phyloP scores from a whole-genome alignment of 53 echinoderm and acorn worm species.

The Hippasteria phrygiana region DNA sequence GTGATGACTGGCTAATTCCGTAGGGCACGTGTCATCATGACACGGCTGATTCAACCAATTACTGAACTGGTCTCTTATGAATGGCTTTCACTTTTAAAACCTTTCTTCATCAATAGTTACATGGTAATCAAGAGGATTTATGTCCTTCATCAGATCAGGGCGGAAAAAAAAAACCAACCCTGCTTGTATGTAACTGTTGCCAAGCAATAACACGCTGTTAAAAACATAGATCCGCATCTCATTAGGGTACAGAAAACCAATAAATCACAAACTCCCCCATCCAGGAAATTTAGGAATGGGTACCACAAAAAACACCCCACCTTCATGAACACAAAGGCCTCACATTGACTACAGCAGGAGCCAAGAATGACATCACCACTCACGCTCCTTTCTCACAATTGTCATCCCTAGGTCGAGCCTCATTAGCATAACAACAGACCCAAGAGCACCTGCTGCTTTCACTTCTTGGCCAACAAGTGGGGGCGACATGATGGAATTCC shows the following conservation, averaged over 20 bases:
- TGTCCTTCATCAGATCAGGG: too few relatives aligned
- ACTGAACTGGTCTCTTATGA: too few relatives aligned
- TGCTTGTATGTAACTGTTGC: not conserved
- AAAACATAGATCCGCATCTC: not conserved
- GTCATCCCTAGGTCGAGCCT: not conserved
- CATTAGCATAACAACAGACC: conserved; percentile 43
- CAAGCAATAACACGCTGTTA: not conserved
- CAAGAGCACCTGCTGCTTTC: conserved; percentile 16
- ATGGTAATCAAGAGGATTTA: too few relatives aligned
- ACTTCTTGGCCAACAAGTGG: not conserved
- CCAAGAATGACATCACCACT: conserved; percentile 25
- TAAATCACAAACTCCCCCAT: not conserved
- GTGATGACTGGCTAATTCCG: too few relatives aligned
- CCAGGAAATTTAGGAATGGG: not conserved
- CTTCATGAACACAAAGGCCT: not conserved
- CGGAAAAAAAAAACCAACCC: not conserved
- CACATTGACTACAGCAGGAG: not conserved
- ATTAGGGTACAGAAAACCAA: not conserved
- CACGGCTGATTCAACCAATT: too few relatives aligned
- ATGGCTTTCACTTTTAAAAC: too few relatives aligned
- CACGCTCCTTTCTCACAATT: not conserved
- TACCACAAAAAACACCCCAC: conserved; percentile 6
- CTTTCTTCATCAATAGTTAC: too few relatives aligned
- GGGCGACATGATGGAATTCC: not conserved
- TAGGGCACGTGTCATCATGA: too few relatives aligned